Conservation (phyloP, 1,140 invertebrate genomes). For the Drosophila pachea region DNA sequence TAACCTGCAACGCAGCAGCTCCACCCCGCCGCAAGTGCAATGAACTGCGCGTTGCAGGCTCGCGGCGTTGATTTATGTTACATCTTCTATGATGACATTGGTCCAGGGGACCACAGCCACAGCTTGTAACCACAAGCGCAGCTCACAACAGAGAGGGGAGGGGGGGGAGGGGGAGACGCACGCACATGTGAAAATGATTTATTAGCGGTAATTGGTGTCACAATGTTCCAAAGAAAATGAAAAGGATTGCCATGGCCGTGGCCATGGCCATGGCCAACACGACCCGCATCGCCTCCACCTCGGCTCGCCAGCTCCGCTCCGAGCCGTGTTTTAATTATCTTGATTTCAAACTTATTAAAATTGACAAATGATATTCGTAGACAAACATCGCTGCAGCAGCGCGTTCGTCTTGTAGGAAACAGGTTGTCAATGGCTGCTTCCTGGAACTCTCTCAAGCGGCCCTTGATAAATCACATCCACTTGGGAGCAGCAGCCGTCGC, state of each 20-base stretch:
- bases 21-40: conserved; percentile 62
- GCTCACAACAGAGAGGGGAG: conserved; percentile 48
- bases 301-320: conserved; percentile 13
- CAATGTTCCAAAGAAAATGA: conserved; percentile 72
- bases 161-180: conserved; percentile 10
- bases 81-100: conserved; percentile 75
- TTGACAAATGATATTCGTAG: conserved; percentile 76
- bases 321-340: conserved; percentile 71
- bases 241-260: conserved; percentile 59
- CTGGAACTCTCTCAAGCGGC: conserved; percentile 47
- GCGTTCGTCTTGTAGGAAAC: conserved; percentile 51
- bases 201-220: conserved; percentile 77
- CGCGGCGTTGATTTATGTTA: conserved; percentile 73
- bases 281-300: conserved; percentile 40
- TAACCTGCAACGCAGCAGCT: conserved; percentile 56
- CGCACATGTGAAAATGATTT: conserved; percentile 76
- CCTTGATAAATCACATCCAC: conserved; percentile 64
- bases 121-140: conserved; percentile 67
- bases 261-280: conserved; percentile 8
- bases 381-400: conserved; percentile 44
- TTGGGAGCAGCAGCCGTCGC: conserved; percentile 1
- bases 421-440: conserved; percentile 68
- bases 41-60: conserved; percentile 69
- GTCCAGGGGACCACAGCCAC: conserved; percentile 13
- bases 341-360: conserved; percentile 77